Conservation (phyloP, 2,113 vertebrate genomes). For the Synchiropus splendidus region DNA sequence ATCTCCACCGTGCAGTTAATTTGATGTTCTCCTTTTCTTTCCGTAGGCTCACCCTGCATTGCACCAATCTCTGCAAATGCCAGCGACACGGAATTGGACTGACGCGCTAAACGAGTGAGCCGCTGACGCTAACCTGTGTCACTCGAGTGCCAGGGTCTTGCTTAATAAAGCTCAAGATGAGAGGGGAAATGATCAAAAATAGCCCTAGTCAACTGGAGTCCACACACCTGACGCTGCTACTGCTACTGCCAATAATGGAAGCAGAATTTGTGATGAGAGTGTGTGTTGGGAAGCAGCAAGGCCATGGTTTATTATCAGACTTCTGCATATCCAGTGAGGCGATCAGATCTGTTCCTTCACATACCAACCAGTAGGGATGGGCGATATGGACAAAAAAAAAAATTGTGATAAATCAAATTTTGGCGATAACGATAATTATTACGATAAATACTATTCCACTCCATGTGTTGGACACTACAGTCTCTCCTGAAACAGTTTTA, state of each 20-base stretch:
- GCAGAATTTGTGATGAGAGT: slow-evolving; percentile 33
- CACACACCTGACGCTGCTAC: slow-evolving; percentile 50
- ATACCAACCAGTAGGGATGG: too few relatives aligned
- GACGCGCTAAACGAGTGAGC: slow-evolving; percentile 42
- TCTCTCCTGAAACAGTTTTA: too few relatives aligned
- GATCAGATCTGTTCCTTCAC: too few relatives aligned
- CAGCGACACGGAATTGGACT: slow-evolving; percentile 12
- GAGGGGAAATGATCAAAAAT: slow-evolving; percentile 48
- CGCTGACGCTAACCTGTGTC: slow-evolving; percentile 44
- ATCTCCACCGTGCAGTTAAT: slow-evolving; percentile 50
- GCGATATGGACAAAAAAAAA: too few relatives aligned
- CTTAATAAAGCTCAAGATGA: slow-evolving; percentile 49
- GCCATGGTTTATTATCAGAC: too few relatives aligned
- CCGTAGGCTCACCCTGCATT: slow-evolving; percentile 43
- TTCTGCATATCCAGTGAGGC: too few relatives aligned
- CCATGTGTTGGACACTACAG: too few relatives aligned
- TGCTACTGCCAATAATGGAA: slow-evolving; percentile 47
- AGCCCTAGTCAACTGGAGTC: slow-evolving; percentile 29
- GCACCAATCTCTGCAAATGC: slow-evolving; percentile 37
- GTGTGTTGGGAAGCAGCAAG: not conserved
- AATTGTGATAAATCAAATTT: too few relatives aligned
- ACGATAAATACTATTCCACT: too few relatives aligned
- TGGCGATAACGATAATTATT: too few relatives aligned
- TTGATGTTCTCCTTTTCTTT: slow-evolving; percentile 46
- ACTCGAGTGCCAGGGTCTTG: slow-evolving; percentile 44